Evolutionary conservation across 2,113 vertebrate species (phyloP), one percentile per base, ranked within the genome.

Genomic region (Panthera tigris): DNA sequence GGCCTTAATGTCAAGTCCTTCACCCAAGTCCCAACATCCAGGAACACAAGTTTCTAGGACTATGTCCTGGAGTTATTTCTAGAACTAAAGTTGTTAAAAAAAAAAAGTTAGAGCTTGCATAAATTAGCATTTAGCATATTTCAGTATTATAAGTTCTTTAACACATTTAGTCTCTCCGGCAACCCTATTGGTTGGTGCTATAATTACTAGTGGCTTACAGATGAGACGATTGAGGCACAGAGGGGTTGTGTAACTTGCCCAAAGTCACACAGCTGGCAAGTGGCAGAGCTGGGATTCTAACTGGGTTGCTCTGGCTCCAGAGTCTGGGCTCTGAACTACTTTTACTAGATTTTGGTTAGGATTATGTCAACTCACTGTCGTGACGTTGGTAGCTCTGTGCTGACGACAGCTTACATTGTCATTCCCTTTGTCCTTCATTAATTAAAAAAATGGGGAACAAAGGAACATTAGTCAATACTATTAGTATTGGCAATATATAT

Each of bases 1-100:
- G 50, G 1, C 18, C 39, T 78, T 69, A 33, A 21, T 81, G 31
- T 13, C 57, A 74, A 65, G 12, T 76, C 14, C 18, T 91, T 93
- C 85, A 23, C 39, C 63, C 63, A 80, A 10, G 27, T 61, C 7
- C 21, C 41, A 25, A 95, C 41, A 91, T 63, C 57, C 41, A 85
- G 79, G 36, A 31, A 81, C 36, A 82, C 4, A 23, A 12, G 33
- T 93, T 89, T 48, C 78, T 84, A 80, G 63, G 55, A 85, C 39
- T 91, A 95, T 55, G 89, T 69, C 76, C 76, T 91, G 19, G 25
- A 82, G 68, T 86, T 89, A 61, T 50, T 92, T 94, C 31, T 63
- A 88, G 50, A 36, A 71, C 63, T 52, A 76, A 57, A 91, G 9
- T 9, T 91, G 10, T 90, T 91, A 9, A 55, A 83, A 94, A 36